These are phyloP conservation scores for Acrossocheilus fasciatus DNA, from an alignment of 2,797 vertebrate genomes.

Conservation along the genomic window DNA sequence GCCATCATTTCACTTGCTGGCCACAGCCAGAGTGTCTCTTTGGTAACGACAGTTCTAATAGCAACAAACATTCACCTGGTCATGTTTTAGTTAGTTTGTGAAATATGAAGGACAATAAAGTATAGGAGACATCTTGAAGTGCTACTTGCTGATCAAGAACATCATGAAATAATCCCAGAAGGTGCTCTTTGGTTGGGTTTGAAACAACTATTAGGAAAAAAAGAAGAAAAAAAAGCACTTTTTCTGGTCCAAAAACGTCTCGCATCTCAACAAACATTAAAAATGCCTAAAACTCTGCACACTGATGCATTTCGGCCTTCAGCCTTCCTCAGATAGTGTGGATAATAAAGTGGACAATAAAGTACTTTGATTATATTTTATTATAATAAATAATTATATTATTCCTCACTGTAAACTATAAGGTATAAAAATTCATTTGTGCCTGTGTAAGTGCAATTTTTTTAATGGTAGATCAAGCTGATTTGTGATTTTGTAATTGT, in stretches of 20 bases:
- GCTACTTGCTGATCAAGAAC: too few species aligned
- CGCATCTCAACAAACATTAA: too few species aligned
- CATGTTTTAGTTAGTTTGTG: neutral
- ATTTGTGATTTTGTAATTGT: neutral
- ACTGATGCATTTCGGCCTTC: too few species aligned
- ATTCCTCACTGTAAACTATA: neutral
- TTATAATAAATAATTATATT: neutral
- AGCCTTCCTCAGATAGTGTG: too few species aligned
- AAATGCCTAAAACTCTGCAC: too few species aligned
- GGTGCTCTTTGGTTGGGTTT: neutral
- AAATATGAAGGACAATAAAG: neutral
- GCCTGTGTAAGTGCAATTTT: too few species aligned
- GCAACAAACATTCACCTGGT: neutral
- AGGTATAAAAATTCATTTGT: neutral
- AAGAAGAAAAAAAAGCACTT: neutral
- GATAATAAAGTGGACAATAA: neutral
- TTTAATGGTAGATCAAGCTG: too few species aligned
- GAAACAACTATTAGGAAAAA: too few species aligned
- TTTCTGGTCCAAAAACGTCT: too few species aligned
- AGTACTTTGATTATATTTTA: neutral
- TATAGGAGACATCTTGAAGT: neutral
- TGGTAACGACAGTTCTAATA: neutral
- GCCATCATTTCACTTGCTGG: constrained; percentile 16
- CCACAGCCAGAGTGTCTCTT: constrained; percentile 1
- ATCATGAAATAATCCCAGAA: neutral